These are phyloP conservation scores for Megamerina dolium DNA, from an alignment of 2,888 invertebrate species.

Conservation along the genomic window DNA sequence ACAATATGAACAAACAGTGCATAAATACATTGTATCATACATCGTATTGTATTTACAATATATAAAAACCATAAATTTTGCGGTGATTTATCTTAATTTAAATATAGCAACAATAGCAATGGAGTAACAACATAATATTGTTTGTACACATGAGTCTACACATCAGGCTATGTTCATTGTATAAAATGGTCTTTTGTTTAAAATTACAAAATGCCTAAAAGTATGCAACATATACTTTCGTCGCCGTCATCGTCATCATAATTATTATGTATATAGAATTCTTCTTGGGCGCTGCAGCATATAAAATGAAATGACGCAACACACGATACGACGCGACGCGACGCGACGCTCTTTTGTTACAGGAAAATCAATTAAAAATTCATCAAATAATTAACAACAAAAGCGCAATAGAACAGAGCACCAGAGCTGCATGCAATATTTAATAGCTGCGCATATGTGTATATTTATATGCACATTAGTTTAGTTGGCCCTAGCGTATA, in stretches of 20 bases:
- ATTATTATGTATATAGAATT: constrained; percentile 10
- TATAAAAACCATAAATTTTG: constrained; percentile 45
- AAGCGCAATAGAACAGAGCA: too few species aligned
- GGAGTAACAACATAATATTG: constrained; percentile 11
- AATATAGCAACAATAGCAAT: constrained; percentile 37
- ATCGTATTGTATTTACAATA: neutral
- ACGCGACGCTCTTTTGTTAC: constrained; percentile 22
- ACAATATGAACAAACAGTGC: too few species aligned
- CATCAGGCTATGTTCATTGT: constrained; percentile 4
- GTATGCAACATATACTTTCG: constrained; percentile 27
- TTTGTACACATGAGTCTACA: constrained; percentile 11
- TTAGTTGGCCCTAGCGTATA: too few species aligned
- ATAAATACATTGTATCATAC: too few species aligned
- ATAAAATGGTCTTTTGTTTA: constrained; percentile 25
- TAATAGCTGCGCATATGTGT: constrained; percentile 9
- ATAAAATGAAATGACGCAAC: neutral
- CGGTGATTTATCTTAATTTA: constrained; percentile 50
- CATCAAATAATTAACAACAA: constrained; percentile 46
- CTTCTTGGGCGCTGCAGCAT: neutral
- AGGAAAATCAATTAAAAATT: constrained; percentile 45
- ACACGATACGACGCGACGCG: too few species aligned
- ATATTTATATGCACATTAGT: constrained; percentile 2
- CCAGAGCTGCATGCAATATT: constrained; percentile 16
- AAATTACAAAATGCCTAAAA: constrained; percentile 33
- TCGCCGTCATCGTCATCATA: neutral